These are phyloP conservation scores for Dendrolimus kikuchii DNA, from an alignment of 1,140 invertebrate species.

Conservation along the genomic window DNA sequence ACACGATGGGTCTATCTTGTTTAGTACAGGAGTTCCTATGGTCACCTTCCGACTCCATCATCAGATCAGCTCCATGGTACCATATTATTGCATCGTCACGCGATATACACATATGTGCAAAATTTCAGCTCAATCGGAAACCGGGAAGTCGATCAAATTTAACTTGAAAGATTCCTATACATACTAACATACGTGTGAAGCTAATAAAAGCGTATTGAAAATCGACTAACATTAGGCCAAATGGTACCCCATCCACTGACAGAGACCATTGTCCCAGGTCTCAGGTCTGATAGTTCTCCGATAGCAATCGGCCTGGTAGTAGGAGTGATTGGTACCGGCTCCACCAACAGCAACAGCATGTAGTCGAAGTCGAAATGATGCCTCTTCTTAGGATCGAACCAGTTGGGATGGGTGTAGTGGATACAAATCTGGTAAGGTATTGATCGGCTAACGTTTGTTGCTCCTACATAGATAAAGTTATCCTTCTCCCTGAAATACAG, in stretches of 20 bases:
- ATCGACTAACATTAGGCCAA: constrained; percentile 14
- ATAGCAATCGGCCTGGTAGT: constrained; percentile 44
- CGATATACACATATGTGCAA: too few relatives aligned
- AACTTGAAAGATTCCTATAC: too few relatives aligned
- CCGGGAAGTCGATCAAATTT: too few relatives aligned
- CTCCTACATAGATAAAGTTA: constrained; percentile 32
- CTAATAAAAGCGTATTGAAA: too few relatives aligned
- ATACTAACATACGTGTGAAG: too few relatives aligned
- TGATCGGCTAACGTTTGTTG: constrained; percentile 26
- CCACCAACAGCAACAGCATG: constrained; percentile 46
- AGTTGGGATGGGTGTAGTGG: constrained; percentile 45
- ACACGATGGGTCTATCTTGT: too few relatives aligned
- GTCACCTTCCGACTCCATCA: too few relatives aligned
- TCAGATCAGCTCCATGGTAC: too few relatives aligned
- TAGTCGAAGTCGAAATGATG: constrained; percentile 51
- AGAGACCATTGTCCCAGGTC: constrained; percentile 22
- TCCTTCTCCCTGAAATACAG: constrained; percentile 28
- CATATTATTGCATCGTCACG: too few relatives aligned
- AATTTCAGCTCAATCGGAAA: too few relatives aligned
- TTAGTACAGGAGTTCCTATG: too few relatives aligned
- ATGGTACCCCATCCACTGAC: constrained; percentile 56
- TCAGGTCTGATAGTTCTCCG: constrained; percentile 23
- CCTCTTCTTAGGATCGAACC: constrained; percentile 18
- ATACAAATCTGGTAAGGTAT: constrained; percentile 35
- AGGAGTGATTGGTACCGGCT: constrained; percentile 30